A percentile compares a stretch with the other conserved stretches of the same genome.
Conservation (phyloP, 2,797 vertebrate species). For the Lateolabrax maculatus region DNA sequence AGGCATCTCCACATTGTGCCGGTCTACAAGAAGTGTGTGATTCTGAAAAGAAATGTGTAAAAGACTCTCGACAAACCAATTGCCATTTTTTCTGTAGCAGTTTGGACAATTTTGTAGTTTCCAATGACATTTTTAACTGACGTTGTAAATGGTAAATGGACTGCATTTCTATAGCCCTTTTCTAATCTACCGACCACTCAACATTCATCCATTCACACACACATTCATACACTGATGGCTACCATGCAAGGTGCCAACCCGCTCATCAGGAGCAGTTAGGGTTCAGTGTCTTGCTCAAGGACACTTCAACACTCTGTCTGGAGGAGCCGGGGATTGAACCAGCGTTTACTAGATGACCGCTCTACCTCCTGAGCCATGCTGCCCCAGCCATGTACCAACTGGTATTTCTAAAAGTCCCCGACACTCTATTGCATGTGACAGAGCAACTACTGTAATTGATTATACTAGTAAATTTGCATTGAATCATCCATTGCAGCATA, state of each 20-base stretch:
- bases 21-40: constrained; percentile 4
- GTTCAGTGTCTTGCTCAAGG: too few relatives aligned
- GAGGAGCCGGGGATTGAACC: too few relatives aligned
- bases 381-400: neutral
- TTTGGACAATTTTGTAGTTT: neutral
- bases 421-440: neutral
- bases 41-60: neutral
- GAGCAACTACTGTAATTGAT: neutral
- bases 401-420: constrained; percentile 21
- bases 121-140: constrained; percentile 22
- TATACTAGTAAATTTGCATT: constrained; percentile 12
- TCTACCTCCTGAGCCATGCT: too few relatives aligned
- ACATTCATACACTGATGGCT: too few relatives aligned
- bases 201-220: too few relatives aligned
- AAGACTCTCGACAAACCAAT: neutral
- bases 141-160: too few relatives aligned
- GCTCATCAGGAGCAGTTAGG: too few relatives aligned
- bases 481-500: constrained; percentile 1
- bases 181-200: too few relatives aligned
- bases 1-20: neutral
- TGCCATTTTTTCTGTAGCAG: constrained; percentile 1
- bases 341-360: too few relatives aligned
- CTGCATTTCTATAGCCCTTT: too few relatives aligned
- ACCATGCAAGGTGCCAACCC: too few relatives aligned
- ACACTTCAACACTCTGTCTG: too few relatives aligned